Percentiles rank a stretch among this genome's conserved stretches.
Conservation (phyloP, 23 tunicate genomes). For the Clavelina lepadiformis region DNA sequence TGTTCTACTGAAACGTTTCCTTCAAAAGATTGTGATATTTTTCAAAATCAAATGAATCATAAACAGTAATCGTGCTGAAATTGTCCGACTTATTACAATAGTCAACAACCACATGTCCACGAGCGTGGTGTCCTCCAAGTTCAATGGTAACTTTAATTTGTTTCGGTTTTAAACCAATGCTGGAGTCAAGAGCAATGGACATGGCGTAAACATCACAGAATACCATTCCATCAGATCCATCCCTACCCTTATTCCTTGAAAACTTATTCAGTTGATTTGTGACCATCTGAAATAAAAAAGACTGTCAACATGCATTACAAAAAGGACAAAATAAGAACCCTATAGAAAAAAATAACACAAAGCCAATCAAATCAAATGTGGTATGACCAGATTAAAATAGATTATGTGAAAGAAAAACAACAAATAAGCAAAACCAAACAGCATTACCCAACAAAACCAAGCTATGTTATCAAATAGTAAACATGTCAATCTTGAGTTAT, state of each 20-base stretch:
- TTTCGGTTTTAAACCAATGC: slow-evolving; percentile 13
- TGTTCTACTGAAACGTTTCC: too few species aligned
- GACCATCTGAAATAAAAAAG: background rate
- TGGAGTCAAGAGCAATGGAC: slow-evolving; percentile 51
- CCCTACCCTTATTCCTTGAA: too few species aligned
- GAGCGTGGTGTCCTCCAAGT: slow-evolving; percentile 30
- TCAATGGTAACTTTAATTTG: slow-evolving; percentile 19
- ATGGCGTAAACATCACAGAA: slow-evolving; percentile 75
- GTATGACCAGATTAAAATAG: too few species aligned
- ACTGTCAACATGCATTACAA: background rate
- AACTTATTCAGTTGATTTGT: background rate
- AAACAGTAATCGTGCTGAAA: slow-evolving; percentile 11
- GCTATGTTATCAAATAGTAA: background rate
- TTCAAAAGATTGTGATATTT: slow-evolving; percentile 8
- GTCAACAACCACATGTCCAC: slow-evolving; percentile 40
- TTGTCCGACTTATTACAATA: background rate
- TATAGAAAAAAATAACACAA: too few species aligned
- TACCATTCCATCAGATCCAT: slow-evolving; percentile 26
- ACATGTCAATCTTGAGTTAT: background rate
- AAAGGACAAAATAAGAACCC: background rate
- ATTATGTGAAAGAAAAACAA: too few species aligned
- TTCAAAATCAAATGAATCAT: slow-evolving; percentile 19
- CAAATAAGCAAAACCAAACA: background rate
- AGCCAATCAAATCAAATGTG: too few species aligned
- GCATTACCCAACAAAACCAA: background rate